Evolutionary conservation across 2,113 vertebrate species (phyloP).

Genomic region (Halichoeres trimaculatus): DNA sequence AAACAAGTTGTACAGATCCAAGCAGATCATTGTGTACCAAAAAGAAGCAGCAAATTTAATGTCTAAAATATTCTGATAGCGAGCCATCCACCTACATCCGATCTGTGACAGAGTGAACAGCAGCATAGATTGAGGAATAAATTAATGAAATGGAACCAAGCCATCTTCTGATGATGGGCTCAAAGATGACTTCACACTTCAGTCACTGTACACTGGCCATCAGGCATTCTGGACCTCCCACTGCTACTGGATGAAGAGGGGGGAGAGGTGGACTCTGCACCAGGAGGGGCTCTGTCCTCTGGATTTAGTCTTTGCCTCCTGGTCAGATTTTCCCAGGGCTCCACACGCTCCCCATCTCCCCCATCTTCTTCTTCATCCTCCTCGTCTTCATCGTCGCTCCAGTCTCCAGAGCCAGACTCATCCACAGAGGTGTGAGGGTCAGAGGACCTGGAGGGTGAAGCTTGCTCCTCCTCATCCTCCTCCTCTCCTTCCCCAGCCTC

Average conservation of each 20-base stretch:
- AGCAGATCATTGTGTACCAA: conserved; percentile 11
- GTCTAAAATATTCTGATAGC: conserved; percentile 14
- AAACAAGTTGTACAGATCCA: conserved; percentile 18
- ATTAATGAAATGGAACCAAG: conserved; percentile 66
- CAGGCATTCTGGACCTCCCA: conserved; percentile 92
- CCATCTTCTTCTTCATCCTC: conserved; percentile 76
- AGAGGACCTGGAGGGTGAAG: conserved; percentile 84
- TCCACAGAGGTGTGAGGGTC: conserved; percentile 88
- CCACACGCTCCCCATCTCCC: conserved; percentile 78
- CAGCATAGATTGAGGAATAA: conserved; percentile 65
- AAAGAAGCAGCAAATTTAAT: neutral
- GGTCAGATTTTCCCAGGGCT: conserved; percentile 81
- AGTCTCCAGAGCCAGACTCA: conserved; percentile 91
- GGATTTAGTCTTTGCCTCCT: conserved; percentile 87
- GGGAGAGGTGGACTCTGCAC: conserved; percentile 76
- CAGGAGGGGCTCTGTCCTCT: conserved; percentile 83
- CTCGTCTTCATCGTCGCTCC: conserved; percentile 87
- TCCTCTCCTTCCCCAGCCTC: conserved; percentile 91
- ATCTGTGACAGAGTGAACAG: conserved; percentile 54
- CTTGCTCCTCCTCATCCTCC: conserved; percentile 84
- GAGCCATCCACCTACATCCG: conserved; percentile 37
- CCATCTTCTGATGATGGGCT: conserved; percentile 38
- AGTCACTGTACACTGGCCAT: conserved; percentile 98
- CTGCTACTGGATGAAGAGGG: conserved; percentile 70
- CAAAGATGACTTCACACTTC: conserved; percentile 88